Conservation (phyloP, 1,140 invertebrate genomes). For the Drosophila albomicans region DNA sequence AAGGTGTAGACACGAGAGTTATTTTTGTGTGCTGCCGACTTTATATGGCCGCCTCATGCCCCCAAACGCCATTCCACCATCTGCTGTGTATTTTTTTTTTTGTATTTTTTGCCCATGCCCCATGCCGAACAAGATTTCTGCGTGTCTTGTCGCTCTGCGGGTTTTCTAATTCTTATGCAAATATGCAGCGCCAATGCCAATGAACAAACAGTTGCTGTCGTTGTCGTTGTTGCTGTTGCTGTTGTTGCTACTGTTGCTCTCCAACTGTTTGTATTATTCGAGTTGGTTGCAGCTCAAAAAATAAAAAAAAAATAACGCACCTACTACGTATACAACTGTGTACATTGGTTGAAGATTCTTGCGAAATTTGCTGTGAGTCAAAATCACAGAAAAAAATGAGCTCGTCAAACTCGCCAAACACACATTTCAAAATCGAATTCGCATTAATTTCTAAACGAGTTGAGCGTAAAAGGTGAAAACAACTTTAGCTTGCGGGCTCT, state of each 20-base stretch:
- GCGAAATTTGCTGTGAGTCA: conserved; percentile 66
- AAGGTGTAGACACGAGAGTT: conserved; percentile 68
- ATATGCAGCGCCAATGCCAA: conserved; percentile 57
- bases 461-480: conserved; percentile 57
- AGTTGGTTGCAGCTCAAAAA: too few species aligned
- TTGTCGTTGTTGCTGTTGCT: conserved; percentile 35
- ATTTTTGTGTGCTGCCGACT: conserved; percentile 65
- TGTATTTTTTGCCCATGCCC: neutral
- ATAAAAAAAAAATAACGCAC: neutral
- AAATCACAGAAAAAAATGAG: conserved; percentile 25
- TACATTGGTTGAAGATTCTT: conserved; percentile 45
- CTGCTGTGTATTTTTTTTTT: too few species aligned
- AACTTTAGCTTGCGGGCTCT: conserved; percentile 28
- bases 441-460: conserved; percentile 71
- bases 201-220: conserved; percentile 23
- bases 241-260: conserved; percentile 56
- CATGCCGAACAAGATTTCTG: conserved; percentile 73
- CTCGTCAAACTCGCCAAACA: conserved; percentile 52
- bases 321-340: conserved; percentile 13
- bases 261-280: conserved; percentile 63
- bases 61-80: neutral
- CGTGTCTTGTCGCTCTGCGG: conserved; percentile 56
- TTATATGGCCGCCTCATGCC: conserved; percentile 58
- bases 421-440: conserved; percentile 72
- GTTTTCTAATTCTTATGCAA: conserved; percentile 81